These are phyloP conservation scores for Takifugu ocellatus DNA, from an alignment of 2,797 vertebrate genomes.

Conservation along the genomic window DNA sequence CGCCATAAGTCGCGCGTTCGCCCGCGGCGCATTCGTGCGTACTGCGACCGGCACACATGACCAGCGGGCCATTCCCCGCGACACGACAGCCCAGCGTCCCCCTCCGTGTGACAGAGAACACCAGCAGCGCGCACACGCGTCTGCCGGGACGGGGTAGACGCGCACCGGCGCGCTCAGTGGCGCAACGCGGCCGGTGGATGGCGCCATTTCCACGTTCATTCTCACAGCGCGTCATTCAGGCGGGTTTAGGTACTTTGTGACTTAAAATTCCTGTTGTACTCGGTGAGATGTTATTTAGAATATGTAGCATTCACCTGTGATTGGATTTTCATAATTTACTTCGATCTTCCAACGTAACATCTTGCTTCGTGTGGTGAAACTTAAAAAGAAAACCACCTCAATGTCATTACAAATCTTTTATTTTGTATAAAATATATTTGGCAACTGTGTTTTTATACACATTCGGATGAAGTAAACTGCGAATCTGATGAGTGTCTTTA, in stretches of 20 bases:
- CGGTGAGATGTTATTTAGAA: no score
- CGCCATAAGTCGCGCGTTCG: conserved; percentile 10
- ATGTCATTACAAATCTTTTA: conserved; percentile 56
- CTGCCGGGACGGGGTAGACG: background rate
- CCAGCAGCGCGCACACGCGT: conserved; percentile 41
- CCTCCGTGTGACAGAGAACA: conserved; percentile 64
- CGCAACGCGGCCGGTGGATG: conserved; percentile 49
- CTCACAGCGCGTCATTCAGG: no score
- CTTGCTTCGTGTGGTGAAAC: conserved; percentile 1
- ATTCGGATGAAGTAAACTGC: conserved; percentile 32
- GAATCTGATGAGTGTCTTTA: conserved; percentile 24
- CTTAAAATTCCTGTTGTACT: no score
- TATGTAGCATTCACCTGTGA: no score
- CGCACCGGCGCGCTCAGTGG: conserved; percentile 45
- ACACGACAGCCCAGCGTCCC: conserved; percentile 54
- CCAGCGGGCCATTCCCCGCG: conserved; percentile 50
- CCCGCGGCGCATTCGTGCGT: conserved; percentile 29
- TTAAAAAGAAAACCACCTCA: conserved; percentile 15
- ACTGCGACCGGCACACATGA: conserved; percentile 40
- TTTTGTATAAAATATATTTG: conserved; percentile 67
- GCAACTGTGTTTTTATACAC: conserved; percentile 53
- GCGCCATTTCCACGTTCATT: conserved; percentile 54
- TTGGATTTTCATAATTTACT: no score
- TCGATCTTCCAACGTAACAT: no score
- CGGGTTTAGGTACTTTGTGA: no score